Evolutionary conservation across 1,140 invertebrate species (phyloP), one percentile per base, ranked within the genome.

Genomic region (Drosophila yakuba): DNA sequence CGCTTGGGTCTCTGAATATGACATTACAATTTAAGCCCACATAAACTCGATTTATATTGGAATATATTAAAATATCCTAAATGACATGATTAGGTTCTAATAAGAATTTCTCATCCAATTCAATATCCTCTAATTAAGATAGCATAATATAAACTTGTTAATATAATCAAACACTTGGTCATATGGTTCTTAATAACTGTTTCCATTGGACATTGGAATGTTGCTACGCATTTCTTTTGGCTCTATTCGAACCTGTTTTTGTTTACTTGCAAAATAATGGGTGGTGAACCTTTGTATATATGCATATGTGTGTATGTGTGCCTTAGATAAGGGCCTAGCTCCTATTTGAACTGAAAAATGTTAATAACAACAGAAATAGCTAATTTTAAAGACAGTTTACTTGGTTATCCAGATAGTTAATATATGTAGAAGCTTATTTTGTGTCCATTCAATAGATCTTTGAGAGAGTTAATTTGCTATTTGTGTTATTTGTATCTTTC

Each of bases 171-270:
- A 2, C 17, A 43, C 15, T 43, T 17, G 15, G 14, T 48, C 7
- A 8, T 4, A n/a, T 15, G 3, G n/a, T 48, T 48, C 6, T 8
- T n/a, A 15, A 8, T 48, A 48, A 25, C 23, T 48, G 5, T 28
- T 48, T 48, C 3, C 11, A 48, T 28, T 32, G n/a, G 14, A 4
- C n/a, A 32, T 11, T 10, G 25, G 14, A 50, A 50, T 32, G 32
- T 15, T 32, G n/a, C 14, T 35, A 50, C 48, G 48, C 48, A 50
- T 48, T 48, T 48, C 47, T 48, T 48, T 48, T 3, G 5, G n/a
- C n/a, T 28, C n/a, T 35, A 4, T 17, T 32, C 14, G n/a, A 50
- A 32, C 48, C 25, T 50, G 48, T 50, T 35, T 50, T 50, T 50
- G 25, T 50, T 50, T 50, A 50, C 28, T 50, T 50, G 48, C 48